Evolutionary conservation across 2,113 vertebrate genomes (phyloP).

Genomic region (Phoxinus phoxinus): DNA sequence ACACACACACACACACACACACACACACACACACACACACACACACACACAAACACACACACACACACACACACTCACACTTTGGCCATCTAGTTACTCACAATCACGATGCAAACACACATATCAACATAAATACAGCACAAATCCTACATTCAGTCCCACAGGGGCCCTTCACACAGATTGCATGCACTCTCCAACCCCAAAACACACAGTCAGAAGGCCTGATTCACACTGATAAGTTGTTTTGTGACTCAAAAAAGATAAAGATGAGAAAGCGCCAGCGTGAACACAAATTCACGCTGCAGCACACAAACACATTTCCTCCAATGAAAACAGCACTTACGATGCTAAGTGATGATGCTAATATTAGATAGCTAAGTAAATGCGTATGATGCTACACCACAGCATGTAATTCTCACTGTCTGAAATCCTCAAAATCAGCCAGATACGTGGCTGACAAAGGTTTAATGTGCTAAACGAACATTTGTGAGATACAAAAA

Average conservation of each 20-base stretch:
- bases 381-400: neutral
- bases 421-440: neutral
- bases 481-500: neutral
- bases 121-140: constrained; percentile 23
- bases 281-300: neutral
- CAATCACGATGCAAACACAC: constrained; percentile 4
- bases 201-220: constrained; percentile 13
- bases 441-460: neutral
- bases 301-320: neutral
- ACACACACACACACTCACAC: neutral
- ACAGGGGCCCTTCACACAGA: constrained; percentile 7
- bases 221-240: constrained; percentile 30
- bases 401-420: neutral
- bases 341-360: neutral
- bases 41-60: neutral
- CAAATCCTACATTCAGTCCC: constrained; percentile 3
- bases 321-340: neutral
- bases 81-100: neutral
- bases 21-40: neutral
- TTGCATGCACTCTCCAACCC: neutral
- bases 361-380: neutral
- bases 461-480: neutral
- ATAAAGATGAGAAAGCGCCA: neutral
- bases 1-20: neutral
- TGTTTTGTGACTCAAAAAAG: constrained; percentile 23